These are phyloP conservation scores for Fringilla coelebs DNA, from an alignment of 2,797 vertebrate species.

Conservation along the genomic window DNA sequence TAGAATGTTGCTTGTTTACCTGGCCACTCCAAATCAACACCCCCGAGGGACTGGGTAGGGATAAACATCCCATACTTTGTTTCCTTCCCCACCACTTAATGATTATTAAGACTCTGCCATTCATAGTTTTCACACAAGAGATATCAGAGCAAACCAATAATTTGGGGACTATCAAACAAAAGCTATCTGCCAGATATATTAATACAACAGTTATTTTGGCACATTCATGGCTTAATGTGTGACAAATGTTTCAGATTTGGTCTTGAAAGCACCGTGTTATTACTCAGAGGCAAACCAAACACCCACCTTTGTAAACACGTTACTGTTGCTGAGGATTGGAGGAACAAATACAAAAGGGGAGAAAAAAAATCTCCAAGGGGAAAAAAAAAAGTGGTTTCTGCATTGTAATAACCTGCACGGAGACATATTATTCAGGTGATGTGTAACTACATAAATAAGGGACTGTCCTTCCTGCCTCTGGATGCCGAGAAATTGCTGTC, in stretches of 20 bases:
- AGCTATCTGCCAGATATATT: conserved; percentile 29
- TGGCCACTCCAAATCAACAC: conserved; percentile 20
- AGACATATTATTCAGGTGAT: conserved; percentile 11
- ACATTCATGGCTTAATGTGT: conserved; percentile 36
- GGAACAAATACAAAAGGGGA: neutral
- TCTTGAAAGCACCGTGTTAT: neutral
- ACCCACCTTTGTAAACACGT: neutral
- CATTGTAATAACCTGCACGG: conserved; percentile 7
- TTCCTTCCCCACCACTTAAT: neutral
- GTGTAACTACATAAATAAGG: conserved; percentile 19
- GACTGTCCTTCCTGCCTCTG: neutral
- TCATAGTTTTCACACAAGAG: neutral
- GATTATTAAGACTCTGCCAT: conserved; percentile 10
- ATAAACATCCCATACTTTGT: neutral
- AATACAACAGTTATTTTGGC: conserved; percentile 13
- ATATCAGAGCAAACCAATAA: conserved; percentile 42
- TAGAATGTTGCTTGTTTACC: neutral
- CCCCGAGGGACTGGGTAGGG: neutral
- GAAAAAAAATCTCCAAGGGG: neutral
- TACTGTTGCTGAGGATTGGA: neutral
- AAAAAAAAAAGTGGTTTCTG: neutral
- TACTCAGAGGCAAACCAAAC: conserved; percentile 14
- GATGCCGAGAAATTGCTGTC: neutral
- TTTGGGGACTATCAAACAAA: conserved; percentile 48
- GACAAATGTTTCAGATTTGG: conserved; percentile 48